Evolutionary conservation across 2,113 vertebrate genomes (phyloP).

Genomic region (Nasalis larvatus): DNA sequence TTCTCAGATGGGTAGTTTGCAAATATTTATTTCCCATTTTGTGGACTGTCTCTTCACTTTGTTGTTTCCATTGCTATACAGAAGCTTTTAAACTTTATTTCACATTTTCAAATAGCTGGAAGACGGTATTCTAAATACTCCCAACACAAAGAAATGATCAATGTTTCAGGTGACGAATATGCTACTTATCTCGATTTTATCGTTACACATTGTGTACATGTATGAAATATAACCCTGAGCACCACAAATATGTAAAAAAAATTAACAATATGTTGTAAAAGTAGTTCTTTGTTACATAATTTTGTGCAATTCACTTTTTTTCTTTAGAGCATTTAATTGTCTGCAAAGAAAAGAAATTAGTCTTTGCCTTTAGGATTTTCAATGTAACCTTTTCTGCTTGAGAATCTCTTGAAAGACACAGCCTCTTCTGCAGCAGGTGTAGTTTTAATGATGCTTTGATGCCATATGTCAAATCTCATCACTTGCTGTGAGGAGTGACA

Average conservation of each 20-base stretch:
- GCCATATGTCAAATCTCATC: constrained; percentile 98
- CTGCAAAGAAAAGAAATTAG: constrained; percentile 78
- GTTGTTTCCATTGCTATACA: no score
- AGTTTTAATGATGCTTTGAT: constrained; percentile 96
- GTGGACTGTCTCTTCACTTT: no score
- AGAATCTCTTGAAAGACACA: constrained; percentile 88
- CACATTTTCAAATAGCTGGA: not conserved
- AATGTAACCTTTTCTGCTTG: constrained; percentile 86
- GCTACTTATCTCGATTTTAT: not conserved
- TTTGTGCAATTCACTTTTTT: not conserved
- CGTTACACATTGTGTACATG: not conserved
- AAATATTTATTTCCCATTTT: no score
- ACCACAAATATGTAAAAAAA: not conserved
- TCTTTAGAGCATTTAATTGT: constrained; percentile 73
- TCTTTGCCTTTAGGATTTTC: constrained; percentile 81
- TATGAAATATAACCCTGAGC: not conserved
- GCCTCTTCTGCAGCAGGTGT: constrained; percentile 91
- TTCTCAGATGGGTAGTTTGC: no score
- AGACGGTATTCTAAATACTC: not conserved
- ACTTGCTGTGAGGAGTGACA: constrained; percentile 97
- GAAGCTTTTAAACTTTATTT: not conserved
- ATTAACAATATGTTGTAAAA: not conserved
- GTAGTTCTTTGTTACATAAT: not conserved
- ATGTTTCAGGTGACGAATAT: not conserved
- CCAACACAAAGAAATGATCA: not conserved